phyloP scores from a whole-genome alignment of 2,797 vertebrate species.

The Phalanger gymnotis region DNA sequence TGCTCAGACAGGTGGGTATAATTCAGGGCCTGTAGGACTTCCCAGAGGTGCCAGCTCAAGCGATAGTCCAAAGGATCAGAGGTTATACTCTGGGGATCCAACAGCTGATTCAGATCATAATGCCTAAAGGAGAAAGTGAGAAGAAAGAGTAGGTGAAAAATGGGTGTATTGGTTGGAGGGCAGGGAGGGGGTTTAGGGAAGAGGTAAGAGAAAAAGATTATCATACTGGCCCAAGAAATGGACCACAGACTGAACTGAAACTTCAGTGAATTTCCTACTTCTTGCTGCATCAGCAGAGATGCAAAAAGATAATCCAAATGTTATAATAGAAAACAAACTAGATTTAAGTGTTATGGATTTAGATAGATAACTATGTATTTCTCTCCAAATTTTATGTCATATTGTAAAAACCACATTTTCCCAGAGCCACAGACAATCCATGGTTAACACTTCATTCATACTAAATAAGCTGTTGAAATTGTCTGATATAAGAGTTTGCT shows the following conservation, averaged over 20 bases:
- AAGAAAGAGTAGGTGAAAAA: background rate
- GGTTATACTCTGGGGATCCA: conserved; percentile 92
- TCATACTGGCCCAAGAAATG: background rate
- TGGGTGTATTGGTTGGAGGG: background rate
- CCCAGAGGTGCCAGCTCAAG: conserved; percentile 97
- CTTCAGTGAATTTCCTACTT: background rate
- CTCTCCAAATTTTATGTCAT: background rate
- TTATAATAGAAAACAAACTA: background rate
- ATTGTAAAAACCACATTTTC: background rate
- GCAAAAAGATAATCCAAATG: background rate
- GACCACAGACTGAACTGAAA: background rate
- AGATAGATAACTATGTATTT: background rate
- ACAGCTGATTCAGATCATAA: conserved; percentile 91
- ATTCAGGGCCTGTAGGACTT: conserved; percentile 91
- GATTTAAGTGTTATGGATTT: background rate
- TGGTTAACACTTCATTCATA: background rate
- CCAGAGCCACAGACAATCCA: background rate
- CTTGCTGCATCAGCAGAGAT: background rate
- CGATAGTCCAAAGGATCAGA: conserved; percentile 92
- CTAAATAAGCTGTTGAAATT: background rate
- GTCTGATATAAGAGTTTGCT: background rate
- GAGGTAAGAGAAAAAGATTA: background rate
- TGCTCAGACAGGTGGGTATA: conserved; percentile 90
- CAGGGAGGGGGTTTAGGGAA: too few species aligned
- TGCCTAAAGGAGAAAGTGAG: conserved; percentile 82